Conservation (phyloP, 2,888 invertebrate species). For the Macrosoma leucophasiata region DNA sequence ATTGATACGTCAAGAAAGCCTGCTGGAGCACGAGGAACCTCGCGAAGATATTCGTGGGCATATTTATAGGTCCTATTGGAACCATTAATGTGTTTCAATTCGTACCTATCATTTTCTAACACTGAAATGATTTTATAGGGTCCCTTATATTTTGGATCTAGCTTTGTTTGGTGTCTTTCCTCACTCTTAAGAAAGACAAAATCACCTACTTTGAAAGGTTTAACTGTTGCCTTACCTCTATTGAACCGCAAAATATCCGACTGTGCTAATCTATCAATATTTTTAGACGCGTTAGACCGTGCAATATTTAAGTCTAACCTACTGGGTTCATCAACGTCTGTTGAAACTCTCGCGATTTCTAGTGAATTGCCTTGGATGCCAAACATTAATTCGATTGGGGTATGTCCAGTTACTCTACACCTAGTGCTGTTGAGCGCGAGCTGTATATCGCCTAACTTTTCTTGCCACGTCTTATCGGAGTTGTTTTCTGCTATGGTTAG, state of each 20-base stretch:
- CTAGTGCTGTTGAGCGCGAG: conserved; percentile 23
- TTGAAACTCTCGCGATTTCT: too few relatives aligned
- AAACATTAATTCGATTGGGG: conserved; percentile 23
- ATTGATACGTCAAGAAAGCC: too few relatives aligned
- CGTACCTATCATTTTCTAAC: conserved; percentile 22
- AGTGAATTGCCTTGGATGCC: conserved; percentile 17
- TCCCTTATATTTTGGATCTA: conserved; percentile 22
- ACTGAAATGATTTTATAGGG: conserved; percentile 16
- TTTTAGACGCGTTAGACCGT: too few relatives aligned
- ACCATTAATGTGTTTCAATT: conserved; percentile 11
- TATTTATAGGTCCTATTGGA: conserved; percentile 20
- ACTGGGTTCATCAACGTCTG: too few relatives aligned
- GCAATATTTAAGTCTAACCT: too few relatives aligned
- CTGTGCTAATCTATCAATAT: too few relatives aligned
- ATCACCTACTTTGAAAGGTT: conserved; percentile 17
- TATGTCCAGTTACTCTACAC: conserved; percentile 17
- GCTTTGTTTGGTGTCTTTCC: conserved; percentile 24
- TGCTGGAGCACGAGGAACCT: not conserved
- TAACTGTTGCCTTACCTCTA: conserved; percentile 14
- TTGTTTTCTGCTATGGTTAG: conserved; percentile 13
- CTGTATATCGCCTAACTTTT: conserved; percentile 5
- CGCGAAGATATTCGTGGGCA: conserved; percentile 18
- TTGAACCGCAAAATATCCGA: conserved; percentile 20
- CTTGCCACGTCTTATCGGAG: conserved; percentile 3
- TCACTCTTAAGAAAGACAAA: conserved; percentile 22